Percentiles rank a stretch among this genome's conserved stretches.
These are phyloP conservation scores for Andrena haemorrhoa DNA, from an alignment of 2,888 invertebrate species.

Conservation along the genomic window DNA sequence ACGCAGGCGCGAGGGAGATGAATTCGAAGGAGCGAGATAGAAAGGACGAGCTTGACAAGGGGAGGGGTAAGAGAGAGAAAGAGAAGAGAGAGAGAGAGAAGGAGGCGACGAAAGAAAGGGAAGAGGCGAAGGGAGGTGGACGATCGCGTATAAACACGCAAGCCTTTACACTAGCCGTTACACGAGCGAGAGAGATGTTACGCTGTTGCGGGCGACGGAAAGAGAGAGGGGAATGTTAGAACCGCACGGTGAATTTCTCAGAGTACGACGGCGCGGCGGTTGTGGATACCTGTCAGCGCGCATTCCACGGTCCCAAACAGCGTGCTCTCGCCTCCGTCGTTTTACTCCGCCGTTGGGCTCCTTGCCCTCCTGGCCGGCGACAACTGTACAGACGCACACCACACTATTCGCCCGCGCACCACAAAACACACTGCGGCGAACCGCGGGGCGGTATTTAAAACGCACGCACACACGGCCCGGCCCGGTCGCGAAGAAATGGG, in stretches of 20 bases:
- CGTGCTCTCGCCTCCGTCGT: slow-evolving; percentile 51
- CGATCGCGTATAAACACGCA: slow-evolving; percentile 61
- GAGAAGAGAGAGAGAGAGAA: slow-evolving; percentile 36
- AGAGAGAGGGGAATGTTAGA: slow-evolving; percentile 57
- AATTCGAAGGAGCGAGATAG: slow-evolving; percentile 50
- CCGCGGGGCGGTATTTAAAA: slow-evolving; percentile 47
- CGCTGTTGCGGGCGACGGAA: slow-evolving; percentile 42
- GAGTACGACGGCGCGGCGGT: slow-evolving; percentile 77
- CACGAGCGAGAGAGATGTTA: slow-evolving; percentile 43
- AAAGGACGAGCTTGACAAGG: slow-evolving; percentile 24
- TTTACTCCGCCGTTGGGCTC: background rate
- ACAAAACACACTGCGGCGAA: slow-evolving; percentile 9
- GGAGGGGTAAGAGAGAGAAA: slow-evolving; percentile 38
- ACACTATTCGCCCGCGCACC: slow-evolving; percentile 21
- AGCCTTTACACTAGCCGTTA: slow-evolving; percentile 35
- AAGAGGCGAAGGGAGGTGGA: slow-evolving; percentile 48
- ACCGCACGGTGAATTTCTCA: slow-evolving; percentile 69
- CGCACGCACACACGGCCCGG: slow-evolving; percentile 50
- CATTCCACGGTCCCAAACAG: slow-evolving; percentile 79
- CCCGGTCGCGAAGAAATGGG: slow-evolving; percentile 3
- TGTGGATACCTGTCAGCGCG: slow-evolving; percentile 80
- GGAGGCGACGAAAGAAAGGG: slow-evolving; percentile 30
- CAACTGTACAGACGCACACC: slow-evolving; percentile 23
- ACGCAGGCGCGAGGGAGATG: slow-evolving; percentile 36
- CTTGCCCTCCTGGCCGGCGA: background rate